phyloP scores from a whole-genome alignment of 2,797 vertebrate genomes.

The Eptatretus atami region DNA sequence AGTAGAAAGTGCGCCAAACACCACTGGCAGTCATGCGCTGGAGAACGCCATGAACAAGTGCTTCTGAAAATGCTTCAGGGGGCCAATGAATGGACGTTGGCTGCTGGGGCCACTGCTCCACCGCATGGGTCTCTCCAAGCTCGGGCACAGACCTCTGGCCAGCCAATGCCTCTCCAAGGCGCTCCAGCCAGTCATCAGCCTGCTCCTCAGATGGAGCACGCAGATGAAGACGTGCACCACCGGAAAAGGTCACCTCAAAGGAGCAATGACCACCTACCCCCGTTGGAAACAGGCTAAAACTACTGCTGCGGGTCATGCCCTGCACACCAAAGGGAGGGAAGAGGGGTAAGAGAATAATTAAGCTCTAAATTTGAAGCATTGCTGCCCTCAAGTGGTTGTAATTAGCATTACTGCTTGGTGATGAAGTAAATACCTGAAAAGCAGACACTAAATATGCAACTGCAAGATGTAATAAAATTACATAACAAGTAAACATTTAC shows the following conservation, averaged over 20 bases:
- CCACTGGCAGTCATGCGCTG: neutral
- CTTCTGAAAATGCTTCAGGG: too few relatives aligned
- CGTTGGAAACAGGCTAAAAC: neutral
- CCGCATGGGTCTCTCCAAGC: too few relatives aligned
- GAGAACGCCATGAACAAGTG: conserved; percentile 1
- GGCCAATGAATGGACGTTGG: neutral
- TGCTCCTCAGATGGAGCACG: conserved; percentile 37
- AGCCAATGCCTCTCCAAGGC: conserved; percentile 36
- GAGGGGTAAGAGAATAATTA: too few relatives aligned
- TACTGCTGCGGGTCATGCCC: neutral
- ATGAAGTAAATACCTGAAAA: too few relatives aligned
- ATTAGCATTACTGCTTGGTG: too few relatives aligned
- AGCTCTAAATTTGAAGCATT: too few relatives aligned
- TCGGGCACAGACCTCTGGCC: neutral
- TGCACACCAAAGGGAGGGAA: neutral
- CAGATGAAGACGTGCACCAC: conserved; percentile 27
- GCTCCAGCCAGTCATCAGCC: conserved; percentile 83
- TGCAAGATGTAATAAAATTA: too few relatives aligned
- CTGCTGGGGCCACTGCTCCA: neutral
- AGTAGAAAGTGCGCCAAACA: too few relatives aligned
- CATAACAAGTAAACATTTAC: too few relatives aligned
- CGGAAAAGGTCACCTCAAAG: conserved; percentile 39
- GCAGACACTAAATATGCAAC: too few relatives aligned
- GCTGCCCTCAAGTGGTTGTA: too few relatives aligned
- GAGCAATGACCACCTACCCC: conserved; percentile 15